These are phyloP conservation scores for Apodemus speciosus DNA, from an alignment of 2,113 vertebrate species.

Conservation along the genomic window DNA sequence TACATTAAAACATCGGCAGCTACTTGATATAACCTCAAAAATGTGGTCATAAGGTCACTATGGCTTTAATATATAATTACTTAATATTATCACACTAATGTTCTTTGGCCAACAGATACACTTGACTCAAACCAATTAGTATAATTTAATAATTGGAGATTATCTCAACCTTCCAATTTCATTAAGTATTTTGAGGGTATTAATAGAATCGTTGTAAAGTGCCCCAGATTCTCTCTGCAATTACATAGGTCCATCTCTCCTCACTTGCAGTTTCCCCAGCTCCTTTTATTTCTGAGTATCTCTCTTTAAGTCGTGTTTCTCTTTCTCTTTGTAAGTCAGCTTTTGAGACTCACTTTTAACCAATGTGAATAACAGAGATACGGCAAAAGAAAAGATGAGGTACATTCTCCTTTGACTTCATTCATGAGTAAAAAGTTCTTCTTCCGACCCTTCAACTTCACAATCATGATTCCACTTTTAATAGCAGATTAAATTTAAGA, in stretches of 20 bases:
- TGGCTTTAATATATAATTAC: slow-evolving; percentile 50
- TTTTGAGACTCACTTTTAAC: slow-evolving; percentile 18
- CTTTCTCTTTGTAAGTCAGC: slow-evolving; percentile 3
- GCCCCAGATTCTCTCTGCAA: not conserved
- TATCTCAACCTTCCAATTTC: slow-evolving; percentile 50
- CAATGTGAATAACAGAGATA: not conserved
- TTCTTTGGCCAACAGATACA: slow-evolving; percentile 30
- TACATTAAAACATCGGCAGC: slow-evolving; percentile 49
- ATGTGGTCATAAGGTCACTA: not conserved
- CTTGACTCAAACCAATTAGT: slow-evolving; percentile 48
- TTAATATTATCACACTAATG: slow-evolving; percentile 36
- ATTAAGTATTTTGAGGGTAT: slow-evolving; percentile 50
- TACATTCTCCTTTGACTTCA: not conserved
- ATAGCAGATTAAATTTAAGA: not conserved
- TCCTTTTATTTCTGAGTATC: not conserved
- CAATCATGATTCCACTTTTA: not conserved
- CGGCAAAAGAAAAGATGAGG: not conserved
- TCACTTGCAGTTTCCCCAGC: not conserved
- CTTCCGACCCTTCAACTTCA: not conserved
- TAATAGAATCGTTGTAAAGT: slow-evolving; percentile 56
- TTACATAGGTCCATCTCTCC: not conserved
- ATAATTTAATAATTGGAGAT: slow-evolving; percentile 60
- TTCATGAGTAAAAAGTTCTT: not conserved
- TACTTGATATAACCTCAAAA: slow-evolving; percentile 49
- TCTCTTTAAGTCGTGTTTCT: not conserved